Evolutionary conservation across 2,888 invertebrate species (phyloP), one percentile per base, ranked within the genome.

Genomic region (Acronicta leporina): DNA sequence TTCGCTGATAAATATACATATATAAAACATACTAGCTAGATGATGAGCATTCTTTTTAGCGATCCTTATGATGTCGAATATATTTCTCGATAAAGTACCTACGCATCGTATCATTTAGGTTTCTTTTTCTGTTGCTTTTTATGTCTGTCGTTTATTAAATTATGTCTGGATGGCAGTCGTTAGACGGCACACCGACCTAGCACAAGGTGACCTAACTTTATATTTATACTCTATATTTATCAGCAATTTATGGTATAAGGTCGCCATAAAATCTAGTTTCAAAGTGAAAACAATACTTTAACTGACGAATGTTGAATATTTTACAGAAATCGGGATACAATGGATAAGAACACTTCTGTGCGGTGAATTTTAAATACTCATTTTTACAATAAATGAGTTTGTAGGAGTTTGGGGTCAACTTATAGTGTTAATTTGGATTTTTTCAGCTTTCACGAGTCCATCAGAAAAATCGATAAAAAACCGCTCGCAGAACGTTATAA

Each of bases 1-100:
- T 77, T 73, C 67, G 66, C 73, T 70, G 75, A 61, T 76, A 65
- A 61, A 54, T 63, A 71, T 40, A 77, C 42, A 56, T 63, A 56
- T 38, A 38, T 38, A n/a, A n/a, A 13, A 58, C 35, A 61, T 55
- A 58, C 55, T 60, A 58, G 27, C 40, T 49, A 14, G 41, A 63
- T 58, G 64, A 63, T 48, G 53, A 63, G 57, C 8, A 51, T 55
- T 49, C 44, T 68, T 52, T 58, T 20, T 47, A 44, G 45, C n/a
- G 44, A 52, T 54, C 43, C 44, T 63, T 49, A 57, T 62, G 63
- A 63, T 47, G 33, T 25, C 41, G 35, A 77, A 70, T 63, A 57
- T 64, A 68, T 77, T 68, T 48, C 44, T 66, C 60, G 47, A 68
- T 66, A 67, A 75, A 67, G 27, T 52, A 52, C 20, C 20, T 20